Evolutionary conservation across 2,113 vertebrate species (phyloP).

Genomic region (Myotis yumanensis): DNA sequence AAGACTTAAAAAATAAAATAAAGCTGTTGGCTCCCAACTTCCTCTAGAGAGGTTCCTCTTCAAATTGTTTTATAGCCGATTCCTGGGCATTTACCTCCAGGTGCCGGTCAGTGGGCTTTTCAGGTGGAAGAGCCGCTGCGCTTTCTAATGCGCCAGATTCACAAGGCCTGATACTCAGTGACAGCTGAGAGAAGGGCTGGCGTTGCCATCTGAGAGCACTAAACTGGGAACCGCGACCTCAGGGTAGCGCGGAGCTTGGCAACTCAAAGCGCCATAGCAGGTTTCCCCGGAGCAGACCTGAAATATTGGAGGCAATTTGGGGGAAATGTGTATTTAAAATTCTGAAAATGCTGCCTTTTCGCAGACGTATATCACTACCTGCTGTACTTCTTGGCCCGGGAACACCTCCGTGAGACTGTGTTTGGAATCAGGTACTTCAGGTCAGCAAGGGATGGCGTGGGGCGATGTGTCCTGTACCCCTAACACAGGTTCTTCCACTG

Average conservation of each 20-base stretch:
- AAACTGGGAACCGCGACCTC: background rate
- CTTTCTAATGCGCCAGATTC: background rate
- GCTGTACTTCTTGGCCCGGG: background rate
- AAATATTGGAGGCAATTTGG: background rate
- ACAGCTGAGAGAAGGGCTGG: background rate
- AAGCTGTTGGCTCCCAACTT: background rate
- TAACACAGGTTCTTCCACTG: background rate
- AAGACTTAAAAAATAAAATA: background rate
- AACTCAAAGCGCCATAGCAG: background rate
- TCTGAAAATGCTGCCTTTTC: background rate
- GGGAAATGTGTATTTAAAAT: background rate
- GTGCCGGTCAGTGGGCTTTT: background rate
- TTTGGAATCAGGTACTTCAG: background rate
- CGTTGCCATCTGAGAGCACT: no score
- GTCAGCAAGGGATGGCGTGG: background rate
- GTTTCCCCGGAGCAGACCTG: background rate
- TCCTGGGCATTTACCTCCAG: background rate
- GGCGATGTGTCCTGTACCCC: fast-evolving
- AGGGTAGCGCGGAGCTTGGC: fast-evolving
- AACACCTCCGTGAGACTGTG: background rate
- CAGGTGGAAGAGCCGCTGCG: background rate
- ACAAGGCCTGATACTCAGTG: background rate
- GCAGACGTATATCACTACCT: background rate
- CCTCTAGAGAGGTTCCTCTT: background rate
- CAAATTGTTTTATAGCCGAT: background rate